These are phyloP conservation scores for Brachionus calyciflorus DNA, from an alignment of 1,140 invertebrate species.

Conservation along the genomic window DNA sequence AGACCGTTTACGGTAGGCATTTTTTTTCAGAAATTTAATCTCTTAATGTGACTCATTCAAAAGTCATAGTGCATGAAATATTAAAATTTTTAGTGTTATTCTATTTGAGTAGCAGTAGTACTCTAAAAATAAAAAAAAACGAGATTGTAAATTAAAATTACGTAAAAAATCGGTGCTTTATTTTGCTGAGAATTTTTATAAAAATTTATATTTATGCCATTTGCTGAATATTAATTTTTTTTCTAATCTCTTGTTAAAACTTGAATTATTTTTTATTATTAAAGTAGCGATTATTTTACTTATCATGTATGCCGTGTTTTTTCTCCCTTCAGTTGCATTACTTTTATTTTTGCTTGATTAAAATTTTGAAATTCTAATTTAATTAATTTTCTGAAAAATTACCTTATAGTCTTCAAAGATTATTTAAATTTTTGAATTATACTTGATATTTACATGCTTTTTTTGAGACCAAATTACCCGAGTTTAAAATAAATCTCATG, in stretches of 20 bases:
- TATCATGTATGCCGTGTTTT: too few relatives aligned
- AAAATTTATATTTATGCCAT: too few relatives aligned
- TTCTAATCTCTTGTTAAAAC: not conserved
- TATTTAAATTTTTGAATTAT: too few relatives aligned
- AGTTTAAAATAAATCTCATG: too few relatives aligned
- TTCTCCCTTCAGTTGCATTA: too few relatives aligned
- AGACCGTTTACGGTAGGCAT: not conserved
- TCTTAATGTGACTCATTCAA: constrained; percentile 26
- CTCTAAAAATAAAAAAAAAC: too few relatives aligned
- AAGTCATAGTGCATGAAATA: constrained; percentile 39
- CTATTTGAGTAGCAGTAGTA: not conserved
- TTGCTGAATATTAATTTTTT: not conserved
- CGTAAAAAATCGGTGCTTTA: constrained; percentile 19
- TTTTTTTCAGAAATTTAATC: constrained; percentile 20
- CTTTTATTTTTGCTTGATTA: too few relatives aligned
- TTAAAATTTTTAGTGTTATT: not conserved
- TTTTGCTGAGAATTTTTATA: not conserved
- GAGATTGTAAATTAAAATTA: constrained; percentile 28
- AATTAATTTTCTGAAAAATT: too few relatives aligned
- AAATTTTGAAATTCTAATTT: too few relatives aligned
- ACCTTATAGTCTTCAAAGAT: too few relatives aligned
- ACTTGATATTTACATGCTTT: too few relatives aligned
- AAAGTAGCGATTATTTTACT: not conserved
- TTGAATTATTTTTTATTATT: not conserved
- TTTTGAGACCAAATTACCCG: too few relatives aligned